Base-by-base conservation (phyloP, 1,140 invertebrate species). In the Sarcophaga bullata region DNA sequence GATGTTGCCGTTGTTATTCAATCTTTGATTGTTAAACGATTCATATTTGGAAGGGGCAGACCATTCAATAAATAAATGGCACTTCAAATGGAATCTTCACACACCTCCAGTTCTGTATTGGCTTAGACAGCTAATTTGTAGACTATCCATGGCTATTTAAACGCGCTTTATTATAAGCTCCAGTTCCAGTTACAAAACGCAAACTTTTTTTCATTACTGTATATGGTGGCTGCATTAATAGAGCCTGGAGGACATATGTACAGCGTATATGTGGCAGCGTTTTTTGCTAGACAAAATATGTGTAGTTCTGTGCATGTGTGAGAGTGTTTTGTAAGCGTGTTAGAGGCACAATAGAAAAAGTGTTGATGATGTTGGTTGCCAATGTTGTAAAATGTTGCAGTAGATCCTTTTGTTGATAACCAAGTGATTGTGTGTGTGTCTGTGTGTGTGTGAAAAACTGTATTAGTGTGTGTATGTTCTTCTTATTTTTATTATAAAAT, bases 331-430 rank as follows among this genome's bases (percentile, higher is more conserved):
- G 54, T 52, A 13, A 10, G 50, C 13, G 8, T 52, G 13, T 37
- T 52, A 52, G n/a, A 68, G n/a, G 62, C 17, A 68, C 17, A 68
- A 68, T 68, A n/a, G n/a, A 68, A 68, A 68, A 19, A 19, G 62
- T 68, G 62, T 68, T 68, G 62, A 68, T 68, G 54, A 58, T 58
- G 62, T 25, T 25, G 62, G 62, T 19, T 68, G 62, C 17, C 62
- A 68, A 68, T 25, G 62, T 68, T 68, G 62, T 68, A 68, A 68
- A 68, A 17, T 19, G n/a, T 68, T 25, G n/a, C 62, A 68, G 17
- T 68, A 68, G n/a, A 68, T 68, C 17, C 17, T 68, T n/a, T 37
- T 68, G 62, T 25, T 58, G 54, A 58, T 58, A n/a, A n/a, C 6
- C 68, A 73, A 37, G 10, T 19, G 25, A 6, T 7, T 17, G 17